Percentiles rank a stretch among this genome's conserved stretches.
Evolutionary conservation across 2,888 invertebrate species (phyloP).

Genomic region (Platycheirus rosarum): DNA sequence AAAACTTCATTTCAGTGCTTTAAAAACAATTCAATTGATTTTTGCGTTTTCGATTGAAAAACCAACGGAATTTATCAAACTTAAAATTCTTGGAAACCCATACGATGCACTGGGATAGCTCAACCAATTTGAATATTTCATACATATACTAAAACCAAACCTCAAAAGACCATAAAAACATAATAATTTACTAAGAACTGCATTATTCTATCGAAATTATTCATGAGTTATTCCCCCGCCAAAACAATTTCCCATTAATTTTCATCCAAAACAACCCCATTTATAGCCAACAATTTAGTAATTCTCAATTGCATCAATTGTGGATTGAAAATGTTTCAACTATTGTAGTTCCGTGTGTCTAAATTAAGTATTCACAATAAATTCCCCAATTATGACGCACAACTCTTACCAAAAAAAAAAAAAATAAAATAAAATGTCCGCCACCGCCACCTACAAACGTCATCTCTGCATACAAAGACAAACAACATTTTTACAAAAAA

Average conservation of each 20-base stretch:
- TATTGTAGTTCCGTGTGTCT: slow-evolving; percentile 55
- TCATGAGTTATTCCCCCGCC: not conserved
- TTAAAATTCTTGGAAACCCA: too few relatives aligned
- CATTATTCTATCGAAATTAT: not conserved
- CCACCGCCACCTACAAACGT: slow-evolving; percentile 41
- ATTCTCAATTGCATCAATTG: slow-evolving; percentile 52
- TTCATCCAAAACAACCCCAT: slow-evolving; percentile 19
- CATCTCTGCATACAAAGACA: slow-evolving; percentile 39
- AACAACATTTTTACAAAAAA: slow-evolving; percentile 28
- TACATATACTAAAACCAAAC: too few relatives aligned
- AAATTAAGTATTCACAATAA: slow-evolving; percentile 28
- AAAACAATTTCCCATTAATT: not conserved
- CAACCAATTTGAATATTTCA: too few relatives aligned
- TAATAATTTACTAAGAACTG: not conserved
- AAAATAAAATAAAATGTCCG: too few relatives aligned
- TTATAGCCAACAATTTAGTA: slow-evolving; percentile 18
- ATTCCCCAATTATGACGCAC: slow-evolving; percentile 58
- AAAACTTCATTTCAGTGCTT: too few relatives aligned
- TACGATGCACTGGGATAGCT: too few relatives aligned
- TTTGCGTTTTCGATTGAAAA: too few relatives aligned
- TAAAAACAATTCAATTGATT: too few relatives aligned
- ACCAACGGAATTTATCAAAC: too few relatives aligned
- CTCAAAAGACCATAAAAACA: too few relatives aligned
- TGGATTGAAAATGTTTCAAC: slow-evolving; percentile 32
- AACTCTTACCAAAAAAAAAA: too few relatives aligned